Conservation (phyloP, 2,113 vertebrate genomes). For the Cyanoramphus novaezelandiae region DNA sequence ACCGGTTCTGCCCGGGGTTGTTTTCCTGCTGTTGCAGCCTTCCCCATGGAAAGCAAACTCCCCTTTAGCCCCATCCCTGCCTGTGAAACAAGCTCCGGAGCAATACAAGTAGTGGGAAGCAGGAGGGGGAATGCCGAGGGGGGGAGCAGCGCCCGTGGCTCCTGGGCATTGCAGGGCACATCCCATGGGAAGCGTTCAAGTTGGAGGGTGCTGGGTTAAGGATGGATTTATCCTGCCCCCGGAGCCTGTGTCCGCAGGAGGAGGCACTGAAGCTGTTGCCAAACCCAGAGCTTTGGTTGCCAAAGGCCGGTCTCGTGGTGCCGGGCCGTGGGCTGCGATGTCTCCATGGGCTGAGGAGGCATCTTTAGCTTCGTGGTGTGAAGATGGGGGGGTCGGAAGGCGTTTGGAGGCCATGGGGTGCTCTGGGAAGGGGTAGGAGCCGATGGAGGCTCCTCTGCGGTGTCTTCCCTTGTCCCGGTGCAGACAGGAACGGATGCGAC, state of each 20-base stretch:
- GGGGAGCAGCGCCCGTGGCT: accelerated
- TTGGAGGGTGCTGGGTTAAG: background rate
- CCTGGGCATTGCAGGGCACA: background rate
- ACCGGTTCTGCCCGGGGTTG: accelerated
- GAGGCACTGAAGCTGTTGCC: background rate
- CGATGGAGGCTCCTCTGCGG: background rate
- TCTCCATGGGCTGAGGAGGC: background rate
- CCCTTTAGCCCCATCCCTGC: background rate
- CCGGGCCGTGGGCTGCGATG: accelerated
- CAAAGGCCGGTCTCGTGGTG: accelerated
- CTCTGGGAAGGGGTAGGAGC: background rate
- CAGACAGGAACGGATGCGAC: accelerated
- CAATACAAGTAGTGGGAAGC: background rate
- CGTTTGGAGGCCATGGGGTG: accelerated
- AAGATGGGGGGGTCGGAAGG: background rate
- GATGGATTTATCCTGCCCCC: background rate
- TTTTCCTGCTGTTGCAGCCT: background rate
- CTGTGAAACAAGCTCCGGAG: background rate
- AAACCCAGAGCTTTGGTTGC: background rate
- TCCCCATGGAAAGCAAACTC: background rate
- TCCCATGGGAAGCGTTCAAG: background rate
- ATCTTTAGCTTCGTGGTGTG: background rate
- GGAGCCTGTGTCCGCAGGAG: background rate
- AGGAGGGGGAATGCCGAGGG: background rate
- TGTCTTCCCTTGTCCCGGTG: background rate